Evolutionary conservation across 1,140 invertebrate species (phyloP).

Genomic region (Temnothorax longispinosus): DNA sequence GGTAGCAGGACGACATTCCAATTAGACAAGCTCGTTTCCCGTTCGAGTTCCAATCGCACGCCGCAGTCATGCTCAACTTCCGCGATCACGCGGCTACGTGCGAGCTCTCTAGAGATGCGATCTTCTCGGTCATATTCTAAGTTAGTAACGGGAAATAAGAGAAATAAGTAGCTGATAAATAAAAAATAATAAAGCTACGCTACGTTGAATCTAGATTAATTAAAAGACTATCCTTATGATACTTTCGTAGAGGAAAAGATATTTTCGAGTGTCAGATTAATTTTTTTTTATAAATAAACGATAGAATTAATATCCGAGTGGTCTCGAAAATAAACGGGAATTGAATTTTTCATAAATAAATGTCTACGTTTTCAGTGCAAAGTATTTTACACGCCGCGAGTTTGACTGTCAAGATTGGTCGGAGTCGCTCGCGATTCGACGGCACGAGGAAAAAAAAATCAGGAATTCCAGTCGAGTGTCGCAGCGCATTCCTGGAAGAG

Average conservation of each 20-base stretch:
- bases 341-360: neutral
- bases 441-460: neutral
- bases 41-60: conserved; percentile 35
- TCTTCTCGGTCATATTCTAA: neutral
- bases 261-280: no score
- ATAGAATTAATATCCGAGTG: neutral
- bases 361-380: no score
- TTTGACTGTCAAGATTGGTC: neutral
- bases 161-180: neutral
- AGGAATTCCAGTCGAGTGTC: neutral
- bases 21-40: conserved; percentile 62
- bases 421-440: neutral
- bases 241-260: no score
- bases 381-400: no score
- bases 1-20: conserved; percentile 58
- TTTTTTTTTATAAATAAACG: neutral
- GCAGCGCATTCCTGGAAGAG: conserved; percentile 67
- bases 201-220: no score
- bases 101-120: neutral
- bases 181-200: neutral
- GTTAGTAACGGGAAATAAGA: neutral
- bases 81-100: neutral
- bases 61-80: conserved; percentile 23
- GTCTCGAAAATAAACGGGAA: neutral
- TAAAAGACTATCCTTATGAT: no score